phyloP scores from a whole-genome alignment of 2,113 vertebrate species.

The Siniperca chuatsi region DNA sequence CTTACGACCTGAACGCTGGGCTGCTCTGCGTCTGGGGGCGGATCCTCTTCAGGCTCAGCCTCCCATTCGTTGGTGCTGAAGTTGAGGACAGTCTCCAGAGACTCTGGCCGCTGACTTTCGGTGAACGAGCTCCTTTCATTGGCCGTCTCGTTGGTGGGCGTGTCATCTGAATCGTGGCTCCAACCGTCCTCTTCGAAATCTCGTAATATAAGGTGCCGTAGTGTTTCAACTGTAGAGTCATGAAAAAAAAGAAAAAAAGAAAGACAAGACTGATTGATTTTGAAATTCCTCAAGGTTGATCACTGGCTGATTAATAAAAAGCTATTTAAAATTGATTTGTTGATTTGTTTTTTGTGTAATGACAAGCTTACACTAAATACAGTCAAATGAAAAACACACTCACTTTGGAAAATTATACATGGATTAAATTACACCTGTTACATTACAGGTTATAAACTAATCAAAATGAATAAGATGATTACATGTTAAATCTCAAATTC shows the following conservation, averaged over 20 bases:
- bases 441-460: neutral
- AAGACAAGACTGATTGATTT: no score
- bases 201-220: conserved; percentile 79
- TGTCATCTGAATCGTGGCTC: conserved; percentile 81
- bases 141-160: conserved; percentile 81
- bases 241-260: neutral
- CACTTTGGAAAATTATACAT: neutral
- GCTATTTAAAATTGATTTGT: neutral
- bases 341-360: no score
- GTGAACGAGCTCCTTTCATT: conserved; percentile 61
- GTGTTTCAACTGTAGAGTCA: conserved; percentile 76
- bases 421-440: neutral
- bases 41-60: conserved; percentile 49
- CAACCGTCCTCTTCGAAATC: conserved; percentile 78
- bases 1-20: conserved; percentile 72
- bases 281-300: neutral
- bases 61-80: conserved; percentile 57
- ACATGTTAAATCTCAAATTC: neutral
- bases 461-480: neutral
- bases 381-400: no score
- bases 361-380: no score
- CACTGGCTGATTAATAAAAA: neutral
- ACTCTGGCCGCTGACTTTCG: conserved; percentile 45
- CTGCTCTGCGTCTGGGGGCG: conserved; percentile 29
- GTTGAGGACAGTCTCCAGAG: conserved; percentile 58